Evolutionary conservation across 2,888 invertebrate species (phyloP).

Genomic region (Antitype chi): DNA sequence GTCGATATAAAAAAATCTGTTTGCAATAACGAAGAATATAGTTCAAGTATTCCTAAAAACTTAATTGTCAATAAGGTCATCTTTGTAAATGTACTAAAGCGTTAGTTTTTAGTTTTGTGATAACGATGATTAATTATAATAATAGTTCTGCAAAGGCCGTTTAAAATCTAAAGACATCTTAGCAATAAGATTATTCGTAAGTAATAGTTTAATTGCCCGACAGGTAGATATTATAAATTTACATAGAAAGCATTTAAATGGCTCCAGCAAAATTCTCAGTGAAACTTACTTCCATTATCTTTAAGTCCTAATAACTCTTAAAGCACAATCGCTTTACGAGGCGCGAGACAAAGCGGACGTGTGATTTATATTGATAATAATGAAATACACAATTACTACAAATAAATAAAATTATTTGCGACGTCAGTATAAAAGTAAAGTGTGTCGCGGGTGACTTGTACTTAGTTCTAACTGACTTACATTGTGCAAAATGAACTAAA

Average conservation of each 20-base stretch:
- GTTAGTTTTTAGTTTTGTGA: background rate
- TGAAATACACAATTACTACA: no score
- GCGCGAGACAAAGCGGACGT: no score
- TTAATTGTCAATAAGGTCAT: background rate
- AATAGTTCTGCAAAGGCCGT: background rate
- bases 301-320: slow-evolving; percentile 46
- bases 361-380: no score
- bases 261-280: slow-evolving; percentile 32
- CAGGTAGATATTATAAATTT: slow-evolving; percentile 54
- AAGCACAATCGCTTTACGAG: no score
- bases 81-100: background rate
- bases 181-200: slow-evolving; percentile 29
- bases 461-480: no score
- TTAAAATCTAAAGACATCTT: slow-evolving; percentile 10
- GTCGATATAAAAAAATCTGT: background rate
- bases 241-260: slow-evolving; percentile 41
- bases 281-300: slow-evolving; percentile 53
- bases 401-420: no score
- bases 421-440: no score
- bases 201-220: slow-evolving; percentile 42
- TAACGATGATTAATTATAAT: background rate
- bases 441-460: no score
- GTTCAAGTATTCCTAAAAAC: background rate
- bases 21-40: background rate
- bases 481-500: no score